These are phyloP conservation scores for Diloba caeruleocephala DNA, from an alignment of 2,888 invertebrate species.

Conservation along the genomic window DNA sequence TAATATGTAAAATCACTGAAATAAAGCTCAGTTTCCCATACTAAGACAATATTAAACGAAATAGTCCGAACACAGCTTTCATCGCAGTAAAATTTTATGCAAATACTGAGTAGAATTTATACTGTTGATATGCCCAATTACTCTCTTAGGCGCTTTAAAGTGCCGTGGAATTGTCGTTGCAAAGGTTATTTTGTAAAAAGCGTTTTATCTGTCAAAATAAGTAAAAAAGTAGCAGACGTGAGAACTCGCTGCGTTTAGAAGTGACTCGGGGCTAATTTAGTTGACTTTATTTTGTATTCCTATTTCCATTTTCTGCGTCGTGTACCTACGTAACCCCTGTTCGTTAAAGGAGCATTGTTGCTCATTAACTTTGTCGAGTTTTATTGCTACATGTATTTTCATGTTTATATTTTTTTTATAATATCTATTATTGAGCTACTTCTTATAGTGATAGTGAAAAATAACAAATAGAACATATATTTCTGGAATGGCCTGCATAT, in stretches of 20 bases:
- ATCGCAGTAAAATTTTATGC: slow-evolving; percentile 69
- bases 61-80: slow-evolving; percentile 56
- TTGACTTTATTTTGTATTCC: slow-evolving; percentile 56
- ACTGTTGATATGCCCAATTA: slow-evolving; percentile 71
- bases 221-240: slow-evolving; percentile 58
- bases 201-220: slow-evolving; percentile 54
- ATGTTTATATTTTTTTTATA: slow-evolving; percentile 11
- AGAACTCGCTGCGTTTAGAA: slow-evolving; percentile 57
- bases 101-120: slow-evolving; percentile 70
- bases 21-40: slow-evolving; percentile 40
- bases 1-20: slow-evolving; percentile 13
- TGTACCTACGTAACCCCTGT: slow-evolving; percentile 29
- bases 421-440: too few relatives aligned
- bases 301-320: slow-evolving; percentile 49
- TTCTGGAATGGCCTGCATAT: too few relatives aligned
- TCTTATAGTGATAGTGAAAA: too few relatives aligned
- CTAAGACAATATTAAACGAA: slow-evolving; percentile 37
- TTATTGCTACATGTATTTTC: slow-evolving; percentile 11
- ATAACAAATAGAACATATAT: too few relatives aligned
- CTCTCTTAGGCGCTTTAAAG: slow-evolving; percentile 66
- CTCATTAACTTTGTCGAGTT: slow-evolving; percentile 40
- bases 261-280: slow-evolving; percentile 60
- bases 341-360: slow-evolving; percentile 37
- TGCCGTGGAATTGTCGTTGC: slow-evolving; percentile 62
- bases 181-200: slow-evolving; percentile 57